phyloP scores from a whole-genome alignment of 2,797 vertebrate species.

The Melanotaenia parkinsoni region DNA sequence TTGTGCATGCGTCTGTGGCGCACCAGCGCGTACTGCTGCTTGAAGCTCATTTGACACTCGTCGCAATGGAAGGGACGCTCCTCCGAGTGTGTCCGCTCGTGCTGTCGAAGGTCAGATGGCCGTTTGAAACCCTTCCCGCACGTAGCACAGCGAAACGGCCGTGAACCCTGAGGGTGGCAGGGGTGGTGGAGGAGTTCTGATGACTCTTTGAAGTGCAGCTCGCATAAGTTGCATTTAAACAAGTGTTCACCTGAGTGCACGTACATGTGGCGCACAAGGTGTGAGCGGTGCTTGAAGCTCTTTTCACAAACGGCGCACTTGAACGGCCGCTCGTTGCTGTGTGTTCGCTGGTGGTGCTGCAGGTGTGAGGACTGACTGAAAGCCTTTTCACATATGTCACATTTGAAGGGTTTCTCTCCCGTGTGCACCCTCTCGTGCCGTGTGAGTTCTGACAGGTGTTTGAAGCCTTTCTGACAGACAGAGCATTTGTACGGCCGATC shows the following conservation, averaged over 20 bases:
- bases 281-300: slow-evolving; percentile 98
- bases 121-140: slow-evolving; percentile 97
- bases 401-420: slow-evolving; percentile 97
- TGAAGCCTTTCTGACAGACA: slow-evolving; percentile 97
- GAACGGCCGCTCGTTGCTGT: slow-evolving; percentile 96
- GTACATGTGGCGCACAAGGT: slow-evolving; percentile 98
- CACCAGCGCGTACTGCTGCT: slow-evolving; percentile 95
- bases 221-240: slow-evolving; percentile 96
- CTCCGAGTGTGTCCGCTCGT: slow-evolving; percentile 95
- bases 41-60: slow-evolving; percentile 99
- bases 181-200: slow-evolving; percentile 97
- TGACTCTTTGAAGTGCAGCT: slow-evolving; percentile 97
- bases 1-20: slow-evolving; percentile 96
- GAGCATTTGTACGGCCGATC: slow-evolving; percentile 96
- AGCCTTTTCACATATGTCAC: slow-evolving; percentile 95
- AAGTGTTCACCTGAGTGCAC: slow-evolving; percentile 96
- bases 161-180: slow-evolving; percentile 93
- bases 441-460: slow-evolving; percentile 94
- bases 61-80: slow-evolving; percentile 99
- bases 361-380: slow-evolving; percentile 98
- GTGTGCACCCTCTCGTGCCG: slow-evolving; percentile 96
- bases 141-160: slow-evolving; percentile 93
- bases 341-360: slow-evolving; percentile 96
- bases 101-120: slow-evolving; percentile 95
- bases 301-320: slow-evolving; percentile 98